Percentiles rank a stretch among this genome's conserved stretches.
These are phyloP conservation scores for Plecturocebus donacophilus DNA, from an alignment of 2,113 vertebrate species.

Conservation along the genomic window DNA sequence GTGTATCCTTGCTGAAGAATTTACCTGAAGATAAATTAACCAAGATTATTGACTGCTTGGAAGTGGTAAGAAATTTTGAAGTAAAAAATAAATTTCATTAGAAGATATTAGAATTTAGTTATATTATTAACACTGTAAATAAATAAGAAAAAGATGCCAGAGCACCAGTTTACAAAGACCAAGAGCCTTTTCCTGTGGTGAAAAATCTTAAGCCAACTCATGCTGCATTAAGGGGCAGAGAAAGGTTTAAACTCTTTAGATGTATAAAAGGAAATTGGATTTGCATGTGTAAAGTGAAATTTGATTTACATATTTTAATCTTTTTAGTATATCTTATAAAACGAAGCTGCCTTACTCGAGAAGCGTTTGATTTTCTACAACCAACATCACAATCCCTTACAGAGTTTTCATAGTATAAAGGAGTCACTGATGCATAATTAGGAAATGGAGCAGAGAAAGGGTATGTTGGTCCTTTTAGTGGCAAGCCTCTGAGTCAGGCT, in stretches of 20 bases:
- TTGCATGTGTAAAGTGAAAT: constrained; percentile 53
- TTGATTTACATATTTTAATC: constrained; percentile 68
- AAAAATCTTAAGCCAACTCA: background rate
- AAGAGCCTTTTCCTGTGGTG: background rate
- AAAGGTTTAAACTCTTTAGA: constrained; percentile 1
- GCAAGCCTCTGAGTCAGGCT: constrained; percentile 11
- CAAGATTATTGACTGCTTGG: constrained; percentile 94
- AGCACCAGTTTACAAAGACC: background rate
- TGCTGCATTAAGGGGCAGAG: background rate
- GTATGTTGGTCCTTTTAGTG: background rate
- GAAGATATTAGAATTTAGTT: background rate
- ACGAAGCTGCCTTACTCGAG: constrained; percentile 35
- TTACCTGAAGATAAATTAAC: constrained; percentile 95
- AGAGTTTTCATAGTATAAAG: constrained; percentile 33
- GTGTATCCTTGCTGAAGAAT: constrained; percentile 93
- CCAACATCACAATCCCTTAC: constrained; percentile 46
- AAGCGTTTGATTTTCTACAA: constrained; percentile 58
- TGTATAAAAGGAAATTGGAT: constrained; percentile 39
- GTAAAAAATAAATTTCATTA: constrained; percentile 33
- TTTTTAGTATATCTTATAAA: constrained; percentile 50
- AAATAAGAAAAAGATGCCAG: background rate
- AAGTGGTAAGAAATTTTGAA: constrained; percentile 90
- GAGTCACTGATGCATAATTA: background rate
- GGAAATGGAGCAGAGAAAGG: constrained; percentile 9
- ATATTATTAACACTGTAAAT: background rate